Conservation (phyloP, 2,113 vertebrate species). For the Bubalus kerabau region DNA sequence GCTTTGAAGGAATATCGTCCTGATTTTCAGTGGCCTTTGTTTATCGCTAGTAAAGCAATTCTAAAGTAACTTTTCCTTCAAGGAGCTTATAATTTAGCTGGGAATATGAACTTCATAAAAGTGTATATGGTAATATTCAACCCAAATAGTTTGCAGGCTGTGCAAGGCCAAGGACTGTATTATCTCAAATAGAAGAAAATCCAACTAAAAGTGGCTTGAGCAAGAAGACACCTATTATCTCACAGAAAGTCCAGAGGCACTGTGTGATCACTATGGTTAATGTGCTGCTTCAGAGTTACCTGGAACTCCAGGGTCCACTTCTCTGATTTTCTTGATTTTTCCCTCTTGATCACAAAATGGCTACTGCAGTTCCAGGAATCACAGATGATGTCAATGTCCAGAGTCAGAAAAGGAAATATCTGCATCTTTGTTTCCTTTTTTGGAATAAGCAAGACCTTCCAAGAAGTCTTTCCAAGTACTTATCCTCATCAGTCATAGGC, state of each 20-base stretch:
- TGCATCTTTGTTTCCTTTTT: background rate
- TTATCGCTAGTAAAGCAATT: background rate
- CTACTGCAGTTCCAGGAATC: background rate
- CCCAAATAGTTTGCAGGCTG: background rate
- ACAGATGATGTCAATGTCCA: background rate
- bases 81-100: background rate
- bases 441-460: background rate
- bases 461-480: background rate
- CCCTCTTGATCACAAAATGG: background rate
- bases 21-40: background rate
- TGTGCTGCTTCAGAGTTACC: background rate
- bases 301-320: background rate
- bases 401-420: background rate
- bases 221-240: background rate
- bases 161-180: background rate
- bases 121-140: background rate
- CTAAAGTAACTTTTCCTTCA: background rate
- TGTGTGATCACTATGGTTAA: background rate
- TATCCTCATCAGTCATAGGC: background rate
- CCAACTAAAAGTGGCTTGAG: background rate
- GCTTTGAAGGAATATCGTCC: background rate
- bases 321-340: background rate
- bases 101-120: background rate
- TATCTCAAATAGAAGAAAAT: slow-evolving; percentile 9
- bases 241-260: background rate